These are phyloP conservation scores for Anoura caudifer DNA, from an alignment of 2,113 vertebrate genomes.

Conservation along the genomic window DNA sequence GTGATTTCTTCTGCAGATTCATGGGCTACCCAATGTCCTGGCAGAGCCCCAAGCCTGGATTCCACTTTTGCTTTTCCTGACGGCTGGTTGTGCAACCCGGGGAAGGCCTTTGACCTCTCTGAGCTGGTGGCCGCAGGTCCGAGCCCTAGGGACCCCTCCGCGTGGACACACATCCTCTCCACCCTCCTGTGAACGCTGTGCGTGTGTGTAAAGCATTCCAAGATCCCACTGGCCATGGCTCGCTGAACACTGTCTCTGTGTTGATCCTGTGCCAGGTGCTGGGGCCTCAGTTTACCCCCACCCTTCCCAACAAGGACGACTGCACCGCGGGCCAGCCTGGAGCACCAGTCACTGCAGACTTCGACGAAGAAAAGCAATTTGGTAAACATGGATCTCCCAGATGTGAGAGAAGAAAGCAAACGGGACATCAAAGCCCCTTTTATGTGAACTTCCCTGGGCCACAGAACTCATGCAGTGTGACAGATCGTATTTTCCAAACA, in stretches of 20 bases:
- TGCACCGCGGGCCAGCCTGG: not conserved
- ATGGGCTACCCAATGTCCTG: rapidly evolving
- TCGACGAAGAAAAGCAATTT: not conserved
- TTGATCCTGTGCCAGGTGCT: not conserved
- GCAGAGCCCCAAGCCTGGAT: not conserved
- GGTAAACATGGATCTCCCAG: not conserved
- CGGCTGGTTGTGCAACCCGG: not conserved
- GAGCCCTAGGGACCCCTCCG: not conserved
- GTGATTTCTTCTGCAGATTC: not conserved
- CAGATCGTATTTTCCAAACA: not conserved
- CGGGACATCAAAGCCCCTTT: not conserved
- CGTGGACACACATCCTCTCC: rapidly evolving
- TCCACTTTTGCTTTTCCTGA: not conserved
- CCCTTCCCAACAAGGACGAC: too few species aligned
- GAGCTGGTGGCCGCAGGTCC: not conserved
- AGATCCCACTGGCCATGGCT: not conserved
- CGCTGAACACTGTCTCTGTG: not conserved
- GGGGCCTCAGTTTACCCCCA: not conserved
- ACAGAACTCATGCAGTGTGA: not conserved
- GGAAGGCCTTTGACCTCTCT: not conserved
- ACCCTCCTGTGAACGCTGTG: not conserved
- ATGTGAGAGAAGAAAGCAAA: not conserved
- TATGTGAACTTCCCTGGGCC: not conserved
- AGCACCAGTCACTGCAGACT: not conserved
- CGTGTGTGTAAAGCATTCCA: not conserved